A percentile compares a stretch with the other conserved stretches of the same genome.
phyloP scores from a whole-genome alignment of 2,888 invertebrate species.

The Mycalesis mineus region DNA sequence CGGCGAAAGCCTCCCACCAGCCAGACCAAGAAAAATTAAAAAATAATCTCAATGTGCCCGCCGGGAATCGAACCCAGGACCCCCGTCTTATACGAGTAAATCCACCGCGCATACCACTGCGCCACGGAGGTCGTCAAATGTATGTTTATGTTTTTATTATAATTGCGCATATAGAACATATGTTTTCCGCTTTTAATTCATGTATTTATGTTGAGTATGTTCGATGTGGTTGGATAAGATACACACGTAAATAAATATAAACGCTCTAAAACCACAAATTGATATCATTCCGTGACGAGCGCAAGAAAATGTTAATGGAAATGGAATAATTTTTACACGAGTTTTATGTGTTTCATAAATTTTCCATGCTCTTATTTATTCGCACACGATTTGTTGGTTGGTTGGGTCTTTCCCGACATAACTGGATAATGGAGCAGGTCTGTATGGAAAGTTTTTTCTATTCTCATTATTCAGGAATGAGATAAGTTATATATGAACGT shows the following conservation, averaged over 20 bases:
- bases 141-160: background rate
- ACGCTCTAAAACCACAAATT: background rate
- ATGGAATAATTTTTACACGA: background rate
- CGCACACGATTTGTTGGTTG: background rate
- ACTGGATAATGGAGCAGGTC: background rate
- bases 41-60: no score
- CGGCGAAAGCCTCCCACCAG: no score
- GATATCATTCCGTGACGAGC: background rate
- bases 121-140: no score
- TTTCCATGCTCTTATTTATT: background rate
- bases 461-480: background rate
- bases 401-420: slow-evolving; percentile 5
- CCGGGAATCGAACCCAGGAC: no score
- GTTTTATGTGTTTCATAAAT: background rate
- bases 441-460: background rate
- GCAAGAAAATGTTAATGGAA: background rate
- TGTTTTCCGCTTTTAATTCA: background rate
- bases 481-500: no score
- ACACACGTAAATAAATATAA: background rate
- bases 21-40: no score
- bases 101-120: no score
- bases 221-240: background rate
- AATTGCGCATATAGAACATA: background rate
- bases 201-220: background rate
- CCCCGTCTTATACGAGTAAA: no score